Evolutionary conservation across 2,113 vertebrate species (phyloP), one percentile per base, ranked within the genome.

Genomic region (Ptyas mucosa): DNA sequence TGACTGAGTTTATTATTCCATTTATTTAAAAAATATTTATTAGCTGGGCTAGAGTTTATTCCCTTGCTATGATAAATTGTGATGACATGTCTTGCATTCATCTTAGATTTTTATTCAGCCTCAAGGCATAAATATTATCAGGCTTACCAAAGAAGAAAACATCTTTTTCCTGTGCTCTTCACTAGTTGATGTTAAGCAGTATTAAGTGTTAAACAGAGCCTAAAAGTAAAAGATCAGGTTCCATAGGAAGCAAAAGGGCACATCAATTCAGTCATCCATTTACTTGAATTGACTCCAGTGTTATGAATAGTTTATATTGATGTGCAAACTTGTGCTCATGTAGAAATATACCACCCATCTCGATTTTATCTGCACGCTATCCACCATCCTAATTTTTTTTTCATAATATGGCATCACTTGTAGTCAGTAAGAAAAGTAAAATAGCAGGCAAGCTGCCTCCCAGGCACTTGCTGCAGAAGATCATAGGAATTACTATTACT

Each of bases 1-100:
- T 94, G 57, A 64, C 52, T 8, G 46, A 53, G 94, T 96, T 95
- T 95, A 95, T 95, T 93, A 92, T 95, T 95, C 88, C 34, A 55
- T 91, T 96, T 91, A 90, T 75, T 14, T 46, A 91, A 94, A 94
- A 89, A 96, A 90, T 93, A 94, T 94, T 96, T 95, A 92, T 94
- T 95, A 94, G 87, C 91, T 92, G 89, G 69, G 34, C 21, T 90
- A 75, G 43, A 53, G 29, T 94, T 95, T 90, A 96, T 90, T 92
- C 90, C 53, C 75, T 43, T 92, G 55, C 49, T 81, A 75, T 93
- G 1, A 54, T 91, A 51, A 96, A 46, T 57, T 81, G 85, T 43
- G 64, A 92, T 53, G 85, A 46, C 89, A 91, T 20, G 46, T 91
- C 91, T 69, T 52, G 34, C 39, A 89, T 93, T 46, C 46, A 4